phyloP scores from a whole-genome alignment of 2,888 invertebrate species.

The Caenorhabditis macrosperma region DNA sequence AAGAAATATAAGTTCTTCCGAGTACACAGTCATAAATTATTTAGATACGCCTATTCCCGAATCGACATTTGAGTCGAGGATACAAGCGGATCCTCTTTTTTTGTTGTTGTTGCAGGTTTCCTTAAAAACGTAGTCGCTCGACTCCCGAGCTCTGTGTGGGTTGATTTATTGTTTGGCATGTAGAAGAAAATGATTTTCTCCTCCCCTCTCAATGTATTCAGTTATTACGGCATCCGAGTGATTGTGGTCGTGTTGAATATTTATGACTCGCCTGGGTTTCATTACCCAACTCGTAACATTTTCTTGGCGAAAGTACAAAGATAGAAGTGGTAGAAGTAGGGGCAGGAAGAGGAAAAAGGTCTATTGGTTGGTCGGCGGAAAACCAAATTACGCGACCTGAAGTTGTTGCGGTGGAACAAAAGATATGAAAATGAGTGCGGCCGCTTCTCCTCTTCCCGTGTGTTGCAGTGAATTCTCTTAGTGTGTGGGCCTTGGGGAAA shows the following conservation, averaged over 20 bases:
- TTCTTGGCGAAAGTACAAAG: constrained; percentile 7
- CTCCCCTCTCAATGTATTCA: too few species aligned
- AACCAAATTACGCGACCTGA: constrained; percentile 45
- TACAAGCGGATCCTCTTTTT: constrained; percentile 10
- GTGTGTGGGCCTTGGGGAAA: constrained; percentile 33
- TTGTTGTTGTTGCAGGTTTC: background rate
- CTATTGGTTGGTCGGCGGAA: background rate
- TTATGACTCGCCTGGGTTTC: constrained; percentile 10
- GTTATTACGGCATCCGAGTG: background rate
- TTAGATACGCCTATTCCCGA: constrained; percentile 3
- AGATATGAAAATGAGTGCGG: constrained; percentile 18
- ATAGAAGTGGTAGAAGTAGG: background rate
- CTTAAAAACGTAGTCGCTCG: too few species aligned
- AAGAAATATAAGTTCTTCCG: constrained; percentile 15
- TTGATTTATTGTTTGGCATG: background rate
- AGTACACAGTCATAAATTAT: constrained; percentile 52
- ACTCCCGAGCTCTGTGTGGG: too few species aligned
- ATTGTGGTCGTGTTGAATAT: background rate
- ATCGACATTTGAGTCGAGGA: constrained; percentile 29
- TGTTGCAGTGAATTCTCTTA: constrained; percentile 42
- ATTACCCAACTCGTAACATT: background rate
- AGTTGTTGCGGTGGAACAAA: constrained; percentile 27
- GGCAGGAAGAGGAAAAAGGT: constrained; percentile 4
- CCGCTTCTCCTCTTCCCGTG: constrained; percentile 12
- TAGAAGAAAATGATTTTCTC: background rate